Evolutionary conservation across 2,888 invertebrate genomes (phyloP).

Genomic region (Scaptomyza reducta): DNA sequence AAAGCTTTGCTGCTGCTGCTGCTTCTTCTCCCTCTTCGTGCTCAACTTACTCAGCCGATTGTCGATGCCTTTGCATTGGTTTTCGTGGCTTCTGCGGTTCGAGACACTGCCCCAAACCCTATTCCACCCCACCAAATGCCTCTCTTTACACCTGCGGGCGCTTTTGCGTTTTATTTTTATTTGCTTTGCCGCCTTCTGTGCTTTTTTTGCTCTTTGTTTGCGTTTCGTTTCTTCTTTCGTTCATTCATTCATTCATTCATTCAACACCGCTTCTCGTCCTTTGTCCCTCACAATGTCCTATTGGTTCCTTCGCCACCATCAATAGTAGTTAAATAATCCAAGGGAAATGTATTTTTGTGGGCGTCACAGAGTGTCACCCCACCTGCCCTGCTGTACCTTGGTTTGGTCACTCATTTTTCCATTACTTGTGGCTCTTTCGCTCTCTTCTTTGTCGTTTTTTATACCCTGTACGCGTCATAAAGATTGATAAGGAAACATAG

Average conservation of each 20-base stretch:
- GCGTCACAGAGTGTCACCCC: slow-evolving; percentile 38
- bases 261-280: slow-evolving; percentile 30
- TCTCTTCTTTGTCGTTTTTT: neutral
- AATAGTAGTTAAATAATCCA: slow-evolving; percentile 73
- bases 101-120: slow-evolving; percentile 7
- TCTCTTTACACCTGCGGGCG: slow-evolving; percentile 16
- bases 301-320: slow-evolving; percentile 37
- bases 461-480: slow-evolving; percentile 19
- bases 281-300: slow-evolving; percentile 27
- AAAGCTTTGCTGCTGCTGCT: slow-evolving; percentile 8
- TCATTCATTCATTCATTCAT: slow-evolving; percentile 34
- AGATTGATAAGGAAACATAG: slow-evolving; percentile 1
- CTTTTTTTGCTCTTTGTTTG: slow-evolving; percentile 9
- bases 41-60: slow-evolving; percentile 27
- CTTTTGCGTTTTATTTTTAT: slow-evolving; percentile 38
- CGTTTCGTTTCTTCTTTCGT: slow-evolving; percentile 16
- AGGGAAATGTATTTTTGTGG: slow-evolving; percentile 71
- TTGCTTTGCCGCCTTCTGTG: slow-evolving; percentile 12
- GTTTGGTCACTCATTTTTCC: slow-evolving; percentile 41
- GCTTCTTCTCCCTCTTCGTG: slow-evolving; percentile 13
- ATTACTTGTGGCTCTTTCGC: slow-evolving; percentile 27
- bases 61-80: slow-evolving; percentile 47
- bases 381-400: slow-evolving; percentile 1
- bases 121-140: neutral
- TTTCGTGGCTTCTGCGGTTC: slow-evolving; percentile 43